Evolutionary conservation across 1,140 invertebrate genomes (phyloP).

Genomic region (Lordiphosa collinella): DNA sequence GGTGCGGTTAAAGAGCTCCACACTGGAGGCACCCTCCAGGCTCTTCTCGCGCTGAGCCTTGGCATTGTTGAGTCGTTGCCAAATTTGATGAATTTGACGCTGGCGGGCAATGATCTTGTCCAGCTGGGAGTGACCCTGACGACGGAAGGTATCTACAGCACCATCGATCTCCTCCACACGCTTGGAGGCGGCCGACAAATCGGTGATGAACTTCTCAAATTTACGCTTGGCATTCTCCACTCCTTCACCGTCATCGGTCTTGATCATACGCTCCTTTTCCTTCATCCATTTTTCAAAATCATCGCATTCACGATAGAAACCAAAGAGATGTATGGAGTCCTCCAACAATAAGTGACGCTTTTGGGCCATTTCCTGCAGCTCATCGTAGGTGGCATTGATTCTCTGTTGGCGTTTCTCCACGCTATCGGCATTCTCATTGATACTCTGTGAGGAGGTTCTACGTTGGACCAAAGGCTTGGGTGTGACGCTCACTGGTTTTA

Average conservation of each 20-base stretch:
- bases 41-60: slow-evolving; percentile 95
- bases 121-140: slow-evolving; percentile 92
- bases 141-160: slow-evolving; percentile 92
- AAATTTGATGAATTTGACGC: slow-evolving; percentile 91
- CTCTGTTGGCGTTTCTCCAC: slow-evolving; percentile 90
- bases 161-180: slow-evolving; percentile 93
- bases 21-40: slow-evolving; percentile 94
- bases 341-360: slow-evolving; percentile 91
- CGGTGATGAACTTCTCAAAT: slow-evolving; percentile 98
- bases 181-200: slow-evolving; percentile 94
- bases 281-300: slow-evolving; percentile 99
- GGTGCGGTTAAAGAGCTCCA: slow-evolving; percentile 95
- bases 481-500: slow-evolving; percentile 81
- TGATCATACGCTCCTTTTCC: slow-evolving; percentile 94
- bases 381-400: slow-evolving; percentile 89
- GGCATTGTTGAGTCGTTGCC: slow-evolving; percentile 92
- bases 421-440: slow-evolving; percentile 83
- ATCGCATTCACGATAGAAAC: slow-evolving; percentile 98
- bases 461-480: slow-evolving; percentile 80
- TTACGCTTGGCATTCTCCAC: slow-evolving; percentile 97
- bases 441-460: slow-evolving; percentile 60
- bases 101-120: slow-evolving; percentile 91
- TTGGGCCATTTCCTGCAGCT: slow-evolving; percentile 89
- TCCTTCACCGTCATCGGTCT: slow-evolving; percentile 88
- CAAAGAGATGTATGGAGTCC: slow-evolving; percentile 95